phyloP scores from a whole-genome alignment of 1,140 invertebrate species.

The Periplaneta americana region DNA sequence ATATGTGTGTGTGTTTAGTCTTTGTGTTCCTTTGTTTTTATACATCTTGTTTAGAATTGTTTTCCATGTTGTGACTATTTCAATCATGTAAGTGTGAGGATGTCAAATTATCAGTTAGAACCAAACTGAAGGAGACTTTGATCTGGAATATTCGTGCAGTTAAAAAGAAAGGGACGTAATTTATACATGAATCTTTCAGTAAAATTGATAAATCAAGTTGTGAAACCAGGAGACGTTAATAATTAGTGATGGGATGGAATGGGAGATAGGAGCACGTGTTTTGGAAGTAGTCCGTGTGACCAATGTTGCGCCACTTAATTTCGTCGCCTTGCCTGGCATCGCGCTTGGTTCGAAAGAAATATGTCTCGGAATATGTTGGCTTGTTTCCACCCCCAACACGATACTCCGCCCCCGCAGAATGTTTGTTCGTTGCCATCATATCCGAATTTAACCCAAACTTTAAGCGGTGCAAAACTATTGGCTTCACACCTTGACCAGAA shows the following conservation, averaged over 20 bases:
- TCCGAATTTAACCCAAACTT: neutral
- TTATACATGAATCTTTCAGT: neutral
- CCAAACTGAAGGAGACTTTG: too few species aligned
- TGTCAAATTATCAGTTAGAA: too few species aligned
- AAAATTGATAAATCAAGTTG: neutral
- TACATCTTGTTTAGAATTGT: too few species aligned
- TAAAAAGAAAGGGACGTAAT: too few species aligned
- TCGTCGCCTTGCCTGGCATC: neutral
- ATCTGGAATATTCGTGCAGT: too few species aligned
- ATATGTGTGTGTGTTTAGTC: too few species aligned
- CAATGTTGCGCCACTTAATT: neutral
- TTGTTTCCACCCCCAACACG: slow-evolving; percentile 3
- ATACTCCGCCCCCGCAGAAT: neutral
- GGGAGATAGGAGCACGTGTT: neutral
- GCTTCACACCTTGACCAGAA: too few species aligned
- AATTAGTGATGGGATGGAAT: neutral
- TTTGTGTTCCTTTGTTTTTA: too few species aligned
- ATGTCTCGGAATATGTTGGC: neutral
- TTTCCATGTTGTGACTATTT: too few species aligned
- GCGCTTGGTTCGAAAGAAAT: neutral
- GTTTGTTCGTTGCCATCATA: slow-evolving; percentile 1
- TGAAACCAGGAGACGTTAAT: neutral
- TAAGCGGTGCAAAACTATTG: neutral
- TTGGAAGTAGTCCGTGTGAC: neutral
- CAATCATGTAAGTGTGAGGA: too few species aligned